Base-by-base conservation (phyloP, 2,888 invertebrate species). In the Rotaria magnacalcarata region DNA sequence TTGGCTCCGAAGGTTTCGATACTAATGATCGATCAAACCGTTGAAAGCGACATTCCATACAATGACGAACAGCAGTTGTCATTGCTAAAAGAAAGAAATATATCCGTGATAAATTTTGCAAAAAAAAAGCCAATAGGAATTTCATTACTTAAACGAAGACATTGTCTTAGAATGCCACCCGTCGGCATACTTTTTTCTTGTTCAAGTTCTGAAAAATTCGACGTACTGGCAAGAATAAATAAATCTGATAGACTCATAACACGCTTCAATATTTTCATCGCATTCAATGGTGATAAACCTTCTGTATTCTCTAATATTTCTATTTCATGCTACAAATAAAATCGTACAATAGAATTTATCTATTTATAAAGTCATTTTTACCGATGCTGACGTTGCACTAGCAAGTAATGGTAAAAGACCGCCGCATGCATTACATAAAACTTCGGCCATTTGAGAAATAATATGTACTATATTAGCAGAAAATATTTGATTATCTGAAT, bases 381-480 rank as follows among this genome's bases (percentile, higher is more conserved):
- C 86, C 21, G 87, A 43, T 74, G 98, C 97, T 60, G 97, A 97
- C 0, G 99, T 99, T 43, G 99, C 99, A 84, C 97, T 97, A 14
- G 99, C 99, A 87, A 99, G 92, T 60, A 99, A 92, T 0, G 99
- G 99, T 89, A 99, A 92, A 84, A 99, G 93, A 27, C 99, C 98
- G 19, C 98, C 98, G 90, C 97, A 97, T 47, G 99, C 98, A 89
- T 99, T 99, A 89, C 99, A 97, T 88, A 99, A 93, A 92, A 97
- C 99, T 92, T 99, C 99, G 0, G 97, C 96, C 88, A 99, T 93
- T 92, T 99, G 99, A 24, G 98, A 98, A 91, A 99, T 97, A 90
- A 99, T 93, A 92, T 99, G 99, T 84, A 99, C 97, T 8, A 98
- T 97, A 92, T 99, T 99, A 88, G 98, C 97, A 87, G 99, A 98